These are phyloP conservation scores for Trematocara unimaculatum DNA, from an alignment of 2,113 vertebrate species.

Conservation along the genomic window DNA sequence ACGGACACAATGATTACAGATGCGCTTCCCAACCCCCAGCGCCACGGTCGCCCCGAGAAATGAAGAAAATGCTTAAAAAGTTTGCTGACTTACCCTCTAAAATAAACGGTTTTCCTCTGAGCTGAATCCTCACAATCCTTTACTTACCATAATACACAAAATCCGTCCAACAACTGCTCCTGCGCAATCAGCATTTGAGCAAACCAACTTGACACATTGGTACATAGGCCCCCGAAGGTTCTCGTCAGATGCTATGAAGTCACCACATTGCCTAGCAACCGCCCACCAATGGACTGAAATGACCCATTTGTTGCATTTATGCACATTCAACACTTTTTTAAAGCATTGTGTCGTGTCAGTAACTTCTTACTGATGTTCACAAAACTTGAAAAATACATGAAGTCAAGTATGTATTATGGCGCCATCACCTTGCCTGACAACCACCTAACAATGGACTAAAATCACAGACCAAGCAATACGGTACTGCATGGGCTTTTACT, in stretches of 20 bases:
- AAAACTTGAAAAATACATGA: neutral
- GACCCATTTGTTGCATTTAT: neutral
- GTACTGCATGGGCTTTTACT: neutral
- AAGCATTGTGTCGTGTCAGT: neutral
- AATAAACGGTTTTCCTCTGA: neutral
- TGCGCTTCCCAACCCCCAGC: no score
- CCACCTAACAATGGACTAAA: neutral
- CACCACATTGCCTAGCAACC: neutral
- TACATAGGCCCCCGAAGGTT: neutral
- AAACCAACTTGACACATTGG: neutral
- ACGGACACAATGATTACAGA: no score
- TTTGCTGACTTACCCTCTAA: rapidly evolving
- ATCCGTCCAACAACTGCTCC: neutral
- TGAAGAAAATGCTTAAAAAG: neutral
- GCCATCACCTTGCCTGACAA: neutral
- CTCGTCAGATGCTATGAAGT: neutral
- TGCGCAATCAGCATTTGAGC: neutral
- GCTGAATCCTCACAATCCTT: neutral
- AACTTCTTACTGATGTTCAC: neutral
- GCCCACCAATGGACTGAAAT: neutral
- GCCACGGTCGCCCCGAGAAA: no score
- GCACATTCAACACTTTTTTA: neutral
- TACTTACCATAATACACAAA: neutral
- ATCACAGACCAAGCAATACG: neutral
- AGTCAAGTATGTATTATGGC: neutral